A percentile compares a stretch with the other conserved stretches of the same genome.
phyloP scores from a whole-genome alignment of 2,888 invertebrate species.

The Noctua pronuba region DNA sequence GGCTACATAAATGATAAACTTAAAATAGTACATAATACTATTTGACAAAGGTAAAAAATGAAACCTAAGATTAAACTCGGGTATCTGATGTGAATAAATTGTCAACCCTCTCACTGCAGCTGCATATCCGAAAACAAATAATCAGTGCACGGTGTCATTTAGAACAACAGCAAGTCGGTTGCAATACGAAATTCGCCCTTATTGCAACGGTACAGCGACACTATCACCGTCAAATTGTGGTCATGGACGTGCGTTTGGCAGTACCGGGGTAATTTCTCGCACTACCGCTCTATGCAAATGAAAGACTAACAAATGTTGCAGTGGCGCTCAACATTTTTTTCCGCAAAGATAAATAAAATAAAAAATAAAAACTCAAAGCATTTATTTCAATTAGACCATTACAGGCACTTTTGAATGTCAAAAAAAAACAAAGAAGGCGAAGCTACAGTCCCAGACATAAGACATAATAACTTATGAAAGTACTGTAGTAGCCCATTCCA shows the following conservation, averaged over 20 bases:
- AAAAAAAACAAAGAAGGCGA: too few species aligned
- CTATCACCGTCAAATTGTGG: not conserved
- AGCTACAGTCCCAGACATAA: too few species aligned
- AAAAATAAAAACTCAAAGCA: too few species aligned
- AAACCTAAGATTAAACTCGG: slow-evolving; percentile 31
- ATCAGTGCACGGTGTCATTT: slow-evolving; percentile 33
- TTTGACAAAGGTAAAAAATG: not conserved
- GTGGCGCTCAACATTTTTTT: slow-evolving; percentile 8
- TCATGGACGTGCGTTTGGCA: slow-evolving; percentile 1
- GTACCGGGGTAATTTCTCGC: slow-evolving; percentile 62
- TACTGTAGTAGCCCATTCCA: too few species aligned
- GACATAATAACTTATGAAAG: too few species aligned
- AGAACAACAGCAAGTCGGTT: not conserved
- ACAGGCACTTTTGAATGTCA: too few species aligned
- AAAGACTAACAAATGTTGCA: slow-evolving; percentile 57
- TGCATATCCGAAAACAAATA: slow-evolving; percentile 43
- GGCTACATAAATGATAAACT: not conserved
- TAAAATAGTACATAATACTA: not conserved
- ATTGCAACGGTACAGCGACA: not conserved
- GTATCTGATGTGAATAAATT: slow-evolving; percentile 27
- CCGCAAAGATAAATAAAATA: too few species aligned
- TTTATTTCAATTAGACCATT: too few species aligned
- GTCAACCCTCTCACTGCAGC: slow-evolving; percentile 44
- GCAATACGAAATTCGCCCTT: not conserved
- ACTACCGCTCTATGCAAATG: slow-evolving; percentile 59